These are phyloP conservation scores for Athene cunicularia DNA, from an alignment of 2,113 vertebrate genomes.

Conservation along the genomic window DNA sequence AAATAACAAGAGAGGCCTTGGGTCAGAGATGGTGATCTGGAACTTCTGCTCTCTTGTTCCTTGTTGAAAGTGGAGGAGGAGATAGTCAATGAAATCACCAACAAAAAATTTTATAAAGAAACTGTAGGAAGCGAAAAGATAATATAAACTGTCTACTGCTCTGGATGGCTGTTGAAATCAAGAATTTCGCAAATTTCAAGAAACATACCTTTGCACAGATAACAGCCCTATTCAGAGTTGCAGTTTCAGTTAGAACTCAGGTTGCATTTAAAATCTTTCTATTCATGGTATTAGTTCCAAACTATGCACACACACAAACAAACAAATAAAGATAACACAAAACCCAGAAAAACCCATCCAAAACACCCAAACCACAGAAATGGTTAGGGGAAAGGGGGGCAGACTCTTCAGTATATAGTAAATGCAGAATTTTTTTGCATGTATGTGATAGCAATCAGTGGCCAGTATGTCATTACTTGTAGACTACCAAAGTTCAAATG, in stretches of 20 bases:
- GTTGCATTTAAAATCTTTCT: background rate
- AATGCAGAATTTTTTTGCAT: background rate
- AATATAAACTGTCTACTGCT: background rate
- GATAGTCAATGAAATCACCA: background rate
- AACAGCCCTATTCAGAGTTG: background rate
- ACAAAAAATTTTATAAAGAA: background rate
- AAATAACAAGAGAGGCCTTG: background rate
- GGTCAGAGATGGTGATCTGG: background rate
- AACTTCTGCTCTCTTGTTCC: background rate
- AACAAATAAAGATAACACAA: background rate
- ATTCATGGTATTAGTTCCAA: background rate
- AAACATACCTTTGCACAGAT: background rate
- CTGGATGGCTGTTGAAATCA: background rate
- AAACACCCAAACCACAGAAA: background rate
- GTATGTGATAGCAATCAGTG: fast-evolving
- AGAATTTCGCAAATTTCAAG: background rate
- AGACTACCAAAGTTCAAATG: background rate
- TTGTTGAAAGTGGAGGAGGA: background rate
- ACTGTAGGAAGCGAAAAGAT: background rate
- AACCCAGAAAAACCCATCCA: background rate
- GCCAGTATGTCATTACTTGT: background rate
- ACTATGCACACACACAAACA: fast-evolving
- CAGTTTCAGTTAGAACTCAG: background rate
- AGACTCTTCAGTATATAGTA: background rate
- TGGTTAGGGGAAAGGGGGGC: background rate